These are phyloP conservation scores for Malthinus flaveolus DNA, from an alignment of 2,888 invertebrate genomes.

Conservation along the genomic window DNA sequence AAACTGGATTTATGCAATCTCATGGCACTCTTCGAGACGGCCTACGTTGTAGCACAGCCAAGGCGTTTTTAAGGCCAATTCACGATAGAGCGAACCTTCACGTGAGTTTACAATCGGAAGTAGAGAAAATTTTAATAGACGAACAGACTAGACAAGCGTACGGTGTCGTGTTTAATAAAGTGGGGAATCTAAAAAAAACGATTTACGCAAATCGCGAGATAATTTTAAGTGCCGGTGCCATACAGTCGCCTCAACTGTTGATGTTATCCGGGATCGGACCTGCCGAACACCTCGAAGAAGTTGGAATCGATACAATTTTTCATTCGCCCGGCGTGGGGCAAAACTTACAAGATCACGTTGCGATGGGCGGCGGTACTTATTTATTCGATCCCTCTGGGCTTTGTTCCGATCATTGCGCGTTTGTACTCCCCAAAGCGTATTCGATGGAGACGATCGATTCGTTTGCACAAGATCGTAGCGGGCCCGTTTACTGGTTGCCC, in stretches of 20 bases:
- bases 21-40: conserved; percentile 80
- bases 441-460: conserved; percentile 63
- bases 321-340: conserved; percentile 74
- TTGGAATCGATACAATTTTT: conserved; percentile 63
- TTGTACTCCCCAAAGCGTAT: conserved; percentile 68
- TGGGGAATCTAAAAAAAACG: conserved; percentile 52
- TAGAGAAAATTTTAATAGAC: conserved; percentile 69
- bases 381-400: conserved; percentile 67
- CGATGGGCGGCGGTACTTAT: conserved; percentile 77
- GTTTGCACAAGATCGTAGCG: conserved; percentile 64
- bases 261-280: conserved; percentile 87
- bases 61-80: conserved; percentile 75
- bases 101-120: conserved; percentile 69
- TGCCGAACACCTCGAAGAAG: conserved; percentile 61
- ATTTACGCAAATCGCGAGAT: conserved; percentile 74
- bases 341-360: conserved; percentile 84
- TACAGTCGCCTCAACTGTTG: conserved; percentile 83
- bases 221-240: conserved; percentile 81
- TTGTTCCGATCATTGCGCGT: conserved; percentile 59
- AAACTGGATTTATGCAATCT: conserved; percentile 77
- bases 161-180: conserved; percentile 64
- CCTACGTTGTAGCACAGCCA: conserved; percentile 80
- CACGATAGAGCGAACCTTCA: conserved; percentile 73
- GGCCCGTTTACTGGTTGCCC: conserved; percentile 75
- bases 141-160: conserved; percentile 62